These are phyloP conservation scores for Alviniconcha marisindica DNA, from an alignment of 1,140 invertebrate species.

Conservation along the genomic window DNA sequence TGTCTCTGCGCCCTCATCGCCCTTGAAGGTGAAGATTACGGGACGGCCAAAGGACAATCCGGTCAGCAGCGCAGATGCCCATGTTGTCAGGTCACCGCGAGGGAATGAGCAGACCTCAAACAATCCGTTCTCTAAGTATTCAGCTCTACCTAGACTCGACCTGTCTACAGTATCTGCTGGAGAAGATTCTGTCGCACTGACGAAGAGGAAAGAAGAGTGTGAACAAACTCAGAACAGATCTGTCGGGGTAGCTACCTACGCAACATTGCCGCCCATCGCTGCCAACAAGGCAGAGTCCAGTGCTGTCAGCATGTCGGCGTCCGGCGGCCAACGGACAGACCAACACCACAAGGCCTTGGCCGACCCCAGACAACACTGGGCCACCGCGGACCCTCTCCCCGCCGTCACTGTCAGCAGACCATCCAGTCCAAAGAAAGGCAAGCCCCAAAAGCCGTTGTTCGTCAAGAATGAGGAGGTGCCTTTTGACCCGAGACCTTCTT, in stretches of 20 bases:
- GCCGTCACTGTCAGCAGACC: too few relatives aligned
- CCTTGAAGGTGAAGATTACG: background rate
- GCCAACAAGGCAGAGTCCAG: background rate
- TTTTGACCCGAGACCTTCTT: too few relatives aligned
- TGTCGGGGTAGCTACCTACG: background rate
- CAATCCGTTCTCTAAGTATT: background rate
- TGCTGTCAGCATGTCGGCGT: too few relatives aligned
- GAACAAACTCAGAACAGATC: background rate
- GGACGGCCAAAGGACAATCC: background rate
- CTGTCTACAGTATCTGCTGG: background rate
- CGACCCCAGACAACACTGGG: too few relatives aligned
- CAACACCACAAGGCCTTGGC: background rate
- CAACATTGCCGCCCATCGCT: background rate
- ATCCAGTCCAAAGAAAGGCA: too few relatives aligned
- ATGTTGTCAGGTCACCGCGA: background rate
- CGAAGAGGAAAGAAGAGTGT: background rate
- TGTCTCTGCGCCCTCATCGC: background rate
- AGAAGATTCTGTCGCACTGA: background rate
- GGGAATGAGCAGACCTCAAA: background rate
- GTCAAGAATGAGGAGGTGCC: too few relatives aligned
- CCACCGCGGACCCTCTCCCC: too few relatives aligned
- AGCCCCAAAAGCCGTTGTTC: too few relatives aligned
- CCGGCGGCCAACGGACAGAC: too few relatives aligned
- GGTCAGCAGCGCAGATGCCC: background rate
- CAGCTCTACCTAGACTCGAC: conserved; percentile 12